A percentile compares a stretch with the other conserved stretches of the same genome.
phyloP scores from a whole-genome alignment of 2,113 vertebrate species.

The Prunella fulvescens region DNA sequence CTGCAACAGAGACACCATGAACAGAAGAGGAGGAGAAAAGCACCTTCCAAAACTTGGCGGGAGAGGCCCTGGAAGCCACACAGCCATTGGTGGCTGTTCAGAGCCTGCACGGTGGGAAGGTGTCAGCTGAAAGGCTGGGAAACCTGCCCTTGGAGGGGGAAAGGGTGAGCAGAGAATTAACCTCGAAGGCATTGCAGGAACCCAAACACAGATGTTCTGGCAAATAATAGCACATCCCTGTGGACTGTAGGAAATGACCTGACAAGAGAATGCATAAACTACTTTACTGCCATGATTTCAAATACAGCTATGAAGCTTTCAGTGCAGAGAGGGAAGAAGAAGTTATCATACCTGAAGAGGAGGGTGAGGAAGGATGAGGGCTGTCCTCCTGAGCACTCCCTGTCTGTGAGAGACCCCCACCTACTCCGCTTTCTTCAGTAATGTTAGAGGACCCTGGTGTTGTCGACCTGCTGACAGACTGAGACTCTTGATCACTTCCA shows the following conservation, averaged over 20 bases:
- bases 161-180: not conserved
- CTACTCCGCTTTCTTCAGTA: slow-evolving; percentile 93
- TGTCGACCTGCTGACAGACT: slow-evolving; percentile 96
- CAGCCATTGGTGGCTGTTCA: not conserved
- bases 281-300: not conserved
- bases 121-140: not conserved
- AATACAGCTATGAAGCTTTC: not conserved
- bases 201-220: slow-evolving; percentile 28
- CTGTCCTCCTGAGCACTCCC: slow-evolving; percentile 98
- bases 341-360: slow-evolving; percentile 88
- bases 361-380: slow-evolving; percentile 95
- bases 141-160: not conserved
- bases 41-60: not conserved
- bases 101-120: not conserved
- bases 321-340: not conserved
- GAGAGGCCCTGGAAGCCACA: not conserved
- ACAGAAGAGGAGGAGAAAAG: not conserved
- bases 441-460: slow-evolving; percentile 96
- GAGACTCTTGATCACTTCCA: slow-evolving; percentile 96
- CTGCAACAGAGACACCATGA: not conserved
- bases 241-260: not conserved
- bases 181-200: not conserved
- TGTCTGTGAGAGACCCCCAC: slow-evolving; percentile 92
- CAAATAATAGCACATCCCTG: not conserved
- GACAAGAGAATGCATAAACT: not conserved